These are phyloP conservation scores for Coranthus polyacanthus DNA, from an alignment of 2,797 vertebrate genomes.

Conservation along the genomic window DNA sequence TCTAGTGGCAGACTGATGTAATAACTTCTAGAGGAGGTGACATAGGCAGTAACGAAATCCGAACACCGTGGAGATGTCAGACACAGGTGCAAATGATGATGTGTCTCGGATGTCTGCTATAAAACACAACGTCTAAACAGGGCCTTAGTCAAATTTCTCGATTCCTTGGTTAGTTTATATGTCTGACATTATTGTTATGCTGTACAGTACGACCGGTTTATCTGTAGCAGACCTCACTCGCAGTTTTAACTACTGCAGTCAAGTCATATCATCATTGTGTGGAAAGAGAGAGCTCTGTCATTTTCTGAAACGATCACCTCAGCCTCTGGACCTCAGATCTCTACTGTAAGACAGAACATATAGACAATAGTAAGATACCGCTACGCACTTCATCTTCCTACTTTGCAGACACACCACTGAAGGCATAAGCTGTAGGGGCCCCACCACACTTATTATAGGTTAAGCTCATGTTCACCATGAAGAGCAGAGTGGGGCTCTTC, in stretches of 20 bases:
- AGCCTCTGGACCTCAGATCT: conserved; percentile 39
- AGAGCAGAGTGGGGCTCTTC: conserved; percentile 27
- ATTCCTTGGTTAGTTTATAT: no score
- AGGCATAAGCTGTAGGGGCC: no score
- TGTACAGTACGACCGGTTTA: no score
- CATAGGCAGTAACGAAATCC: no score
- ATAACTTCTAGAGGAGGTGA: no score
- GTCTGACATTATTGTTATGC: no score
- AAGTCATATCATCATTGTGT: conserved; percentile 44
- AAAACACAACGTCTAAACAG: no score
- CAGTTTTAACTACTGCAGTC: conserved; percentile 20
- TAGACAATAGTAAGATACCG: conserved; percentile 3
- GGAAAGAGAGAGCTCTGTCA: conserved; percentile 45
- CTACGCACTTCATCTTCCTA: conserved; percentile 16
- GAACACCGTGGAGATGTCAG: no score
- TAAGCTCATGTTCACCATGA: conserved; percentile 50
- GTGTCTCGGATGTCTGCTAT: no score
- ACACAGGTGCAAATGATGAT: no score
- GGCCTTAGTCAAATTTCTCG: no score
- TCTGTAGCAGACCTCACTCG: conserved; percentile 14
- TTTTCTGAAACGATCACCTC: conserved; percentile 55
- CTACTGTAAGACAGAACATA: conserved; percentile 27
- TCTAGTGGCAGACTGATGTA: no score
- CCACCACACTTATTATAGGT: conserved; percentile 50
- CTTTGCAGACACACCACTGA: not conserved